Evolutionary conservation across 2,888 invertebrate species (phyloP).

Genomic region (Synergus japonicus): DNA sequence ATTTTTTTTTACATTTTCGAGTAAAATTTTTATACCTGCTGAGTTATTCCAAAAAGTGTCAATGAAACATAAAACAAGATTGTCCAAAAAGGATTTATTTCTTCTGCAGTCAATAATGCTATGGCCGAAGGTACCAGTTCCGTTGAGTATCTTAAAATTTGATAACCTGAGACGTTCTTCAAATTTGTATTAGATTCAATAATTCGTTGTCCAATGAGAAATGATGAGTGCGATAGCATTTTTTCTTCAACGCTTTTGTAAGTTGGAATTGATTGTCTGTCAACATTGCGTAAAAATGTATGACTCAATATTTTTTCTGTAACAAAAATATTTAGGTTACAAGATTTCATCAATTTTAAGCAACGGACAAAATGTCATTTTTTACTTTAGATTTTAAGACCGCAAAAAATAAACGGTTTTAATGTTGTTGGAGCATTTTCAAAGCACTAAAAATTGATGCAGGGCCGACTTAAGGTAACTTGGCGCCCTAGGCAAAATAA

Average conservation of each 20-base stretch:
- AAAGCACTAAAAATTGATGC: too few relatives aligned
- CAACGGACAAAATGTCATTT: too few relatives aligned
- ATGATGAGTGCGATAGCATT: slow-evolving; percentile 85
- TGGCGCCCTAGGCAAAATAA: too few relatives aligned
- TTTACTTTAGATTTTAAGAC: too few relatives aligned
- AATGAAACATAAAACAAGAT: slow-evolving; percentile 91
- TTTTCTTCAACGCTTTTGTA: slow-evolving; percentile 82
- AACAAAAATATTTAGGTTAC: slow-evolving; percentile 57
- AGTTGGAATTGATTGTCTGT: slow-evolving; percentile 82
- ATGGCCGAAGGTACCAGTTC: slow-evolving; percentile 93
- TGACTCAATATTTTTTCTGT: slow-evolving; percentile 86
- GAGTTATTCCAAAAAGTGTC: slow-evolving; percentile 91
- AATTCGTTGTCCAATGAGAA: slow-evolving; percentile 85
- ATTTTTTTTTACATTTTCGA: too few relatives aligned
- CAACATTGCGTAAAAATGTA: slow-evolving; percentile 83
- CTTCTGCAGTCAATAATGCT: slow-evolving; percentile 85
- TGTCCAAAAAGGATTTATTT: slow-evolving; percentile 92
- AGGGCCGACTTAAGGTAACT: too few relatives aligned
- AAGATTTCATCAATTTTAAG: too few relatives aligned
- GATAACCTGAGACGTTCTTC: slow-evolving; percentile 86
- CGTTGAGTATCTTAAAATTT: slow-evolving; percentile 90
- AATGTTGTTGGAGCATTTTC: too few relatives aligned
- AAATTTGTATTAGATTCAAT: slow-evolving; percentile 80
- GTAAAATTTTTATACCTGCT: slow-evolving; percentile 79
- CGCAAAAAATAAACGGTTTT: too few relatives aligned